These are phyloP conservation scores for Eilema depressum DNA, from an alignment of 2,888 invertebrate species.

Conservation along the genomic window DNA sequence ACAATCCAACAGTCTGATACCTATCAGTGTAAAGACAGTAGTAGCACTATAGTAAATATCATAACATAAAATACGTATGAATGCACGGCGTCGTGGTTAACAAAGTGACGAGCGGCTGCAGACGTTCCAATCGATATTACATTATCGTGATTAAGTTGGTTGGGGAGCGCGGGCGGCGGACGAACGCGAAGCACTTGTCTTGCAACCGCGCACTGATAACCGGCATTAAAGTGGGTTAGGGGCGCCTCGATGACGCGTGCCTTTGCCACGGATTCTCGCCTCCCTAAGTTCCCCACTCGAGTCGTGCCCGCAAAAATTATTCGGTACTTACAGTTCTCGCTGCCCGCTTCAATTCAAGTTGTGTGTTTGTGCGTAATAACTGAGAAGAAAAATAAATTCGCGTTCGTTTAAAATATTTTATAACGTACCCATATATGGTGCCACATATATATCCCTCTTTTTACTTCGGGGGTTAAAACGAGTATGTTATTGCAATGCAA, in stretches of 20 bases:
- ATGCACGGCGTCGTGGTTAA: slow-evolving; percentile 15
- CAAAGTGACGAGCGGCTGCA: slow-evolving; percentile 36
- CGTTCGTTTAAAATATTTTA: too few relatives aligned
- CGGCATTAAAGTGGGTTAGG: slow-evolving; percentile 65
- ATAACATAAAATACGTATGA: background rate
- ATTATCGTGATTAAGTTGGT: slow-evolving; percentile 49
- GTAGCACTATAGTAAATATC: background rate
- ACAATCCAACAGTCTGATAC: too few relatives aligned
- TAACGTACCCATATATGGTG: background rate
- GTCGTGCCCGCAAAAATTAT: slow-evolving; percentile 27
- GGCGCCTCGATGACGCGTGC: slow-evolving; percentile 33
- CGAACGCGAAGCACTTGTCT: slow-evolving; percentile 47
- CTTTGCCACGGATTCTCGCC: slow-evolving; percentile 1
- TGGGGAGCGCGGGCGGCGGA: slow-evolving; percentile 23
- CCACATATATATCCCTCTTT: background rate
- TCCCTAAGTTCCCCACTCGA: slow-evolving; percentile 21
- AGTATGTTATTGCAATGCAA: background rate
- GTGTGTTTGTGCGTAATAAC: slow-evolving; percentile 31
- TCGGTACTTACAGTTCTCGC: slow-evolving; percentile 36
- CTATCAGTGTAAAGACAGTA: too few relatives aligned
- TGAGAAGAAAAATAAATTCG: slow-evolving; percentile 21
- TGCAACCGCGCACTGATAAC: slow-evolving; percentile 47
- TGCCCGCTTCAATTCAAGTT: slow-evolving; percentile 25
- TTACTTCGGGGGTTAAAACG: background rate
- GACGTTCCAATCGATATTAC: slow-evolving; percentile 52